These are phyloP conservation scores for Anoplopoma fimbria DNA, from an alignment of 2,113 vertebrate species.

Conservation along the genomic window DNA sequence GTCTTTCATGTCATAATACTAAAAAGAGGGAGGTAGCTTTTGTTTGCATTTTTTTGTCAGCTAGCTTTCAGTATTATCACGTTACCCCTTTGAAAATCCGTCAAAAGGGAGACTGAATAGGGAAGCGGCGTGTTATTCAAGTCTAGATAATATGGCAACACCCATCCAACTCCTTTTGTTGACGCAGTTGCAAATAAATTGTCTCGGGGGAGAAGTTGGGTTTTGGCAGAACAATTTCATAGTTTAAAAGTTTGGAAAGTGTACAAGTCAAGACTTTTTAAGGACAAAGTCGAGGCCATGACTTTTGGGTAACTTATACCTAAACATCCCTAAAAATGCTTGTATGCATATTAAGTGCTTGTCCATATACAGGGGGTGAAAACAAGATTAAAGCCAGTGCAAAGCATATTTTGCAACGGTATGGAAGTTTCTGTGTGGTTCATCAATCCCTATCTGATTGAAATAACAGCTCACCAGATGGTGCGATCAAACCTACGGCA, in stretches of 20 bases:
- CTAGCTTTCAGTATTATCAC: constrained; percentile 75
- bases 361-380: neutral
- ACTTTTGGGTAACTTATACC: neutral
- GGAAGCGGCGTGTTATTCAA: constrained; percentile 66
- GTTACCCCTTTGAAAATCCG: constrained; percentile 78
- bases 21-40: constrained; percentile 63
- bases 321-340: neutral
- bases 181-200: constrained; percentile 56
- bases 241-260: constrained; percentile 3
- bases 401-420: constrained; percentile 32
- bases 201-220: constrained; percentile 29
- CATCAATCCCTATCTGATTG: constrained; percentile 35
- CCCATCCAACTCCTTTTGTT: constrained; percentile 74
- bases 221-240: constrained; percentile 5
- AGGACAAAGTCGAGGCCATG: neutral
- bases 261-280: neutral
- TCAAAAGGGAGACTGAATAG: constrained; percentile 67
- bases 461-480: constrained; percentile 65
- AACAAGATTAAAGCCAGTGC: neutral
- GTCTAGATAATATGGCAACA: constrained; percentile 73
- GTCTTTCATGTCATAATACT: constrained; percentile 72
- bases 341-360: neutral
- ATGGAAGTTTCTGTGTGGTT: constrained; percentile 10
- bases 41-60: constrained; percentile 74
- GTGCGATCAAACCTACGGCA: constrained; percentile 46